phyloP scores from a whole-genome alignment of 1,140 invertebrate genomes.

The Brachionus sp. region DNA sequence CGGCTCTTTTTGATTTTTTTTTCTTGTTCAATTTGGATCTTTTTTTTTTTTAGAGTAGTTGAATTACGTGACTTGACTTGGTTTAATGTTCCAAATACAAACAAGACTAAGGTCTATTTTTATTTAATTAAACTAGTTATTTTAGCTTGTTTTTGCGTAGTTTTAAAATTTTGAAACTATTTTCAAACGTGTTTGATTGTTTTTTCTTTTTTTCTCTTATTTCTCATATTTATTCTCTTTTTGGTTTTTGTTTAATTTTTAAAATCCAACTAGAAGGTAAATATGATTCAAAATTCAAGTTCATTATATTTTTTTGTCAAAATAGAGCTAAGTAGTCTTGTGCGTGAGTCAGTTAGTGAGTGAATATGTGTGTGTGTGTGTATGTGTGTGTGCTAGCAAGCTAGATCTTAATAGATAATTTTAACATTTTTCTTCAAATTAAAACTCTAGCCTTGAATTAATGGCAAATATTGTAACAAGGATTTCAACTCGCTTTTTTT shows the following conservation, averaged over 20 bases:
- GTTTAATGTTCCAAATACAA: slow-evolving; percentile 22
- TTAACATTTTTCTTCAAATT: slow-evolving; percentile 39
- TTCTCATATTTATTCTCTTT: slow-evolving; percentile 33
- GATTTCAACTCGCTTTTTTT: slow-evolving; percentile 33
- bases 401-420: slow-evolving; percentile 18
- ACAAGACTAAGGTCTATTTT: not conserved
- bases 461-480: slow-evolving; percentile 38
- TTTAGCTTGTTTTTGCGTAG: slow-evolving; percentile 13
- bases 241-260: slow-evolving; percentile 27
- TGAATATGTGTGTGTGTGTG: not conserved
- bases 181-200: slow-evolving; percentile 26
- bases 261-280: not conserved
- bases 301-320: slow-evolving; percentile 24
- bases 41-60: not conserved
- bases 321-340: not conserved
- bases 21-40: no score
- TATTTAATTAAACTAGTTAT: slow-evolving; percentile 30
- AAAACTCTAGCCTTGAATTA: slow-evolving; percentile 38
- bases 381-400: not conserved
- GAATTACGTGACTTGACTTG: slow-evolving; percentile 31
- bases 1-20: not conserved
- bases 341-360: no score
- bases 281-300: slow-evolving; percentile 25
- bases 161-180: slow-evolving; percentile 31
- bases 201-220: not conserved